Percentiles rank a stretch among this genome's conserved stretches.
These are phyloP conservation scores for Anguilla megastoma DNA, from an alignment of 2,797 vertebrate genomes.

Conservation along the genomic window DNA sequence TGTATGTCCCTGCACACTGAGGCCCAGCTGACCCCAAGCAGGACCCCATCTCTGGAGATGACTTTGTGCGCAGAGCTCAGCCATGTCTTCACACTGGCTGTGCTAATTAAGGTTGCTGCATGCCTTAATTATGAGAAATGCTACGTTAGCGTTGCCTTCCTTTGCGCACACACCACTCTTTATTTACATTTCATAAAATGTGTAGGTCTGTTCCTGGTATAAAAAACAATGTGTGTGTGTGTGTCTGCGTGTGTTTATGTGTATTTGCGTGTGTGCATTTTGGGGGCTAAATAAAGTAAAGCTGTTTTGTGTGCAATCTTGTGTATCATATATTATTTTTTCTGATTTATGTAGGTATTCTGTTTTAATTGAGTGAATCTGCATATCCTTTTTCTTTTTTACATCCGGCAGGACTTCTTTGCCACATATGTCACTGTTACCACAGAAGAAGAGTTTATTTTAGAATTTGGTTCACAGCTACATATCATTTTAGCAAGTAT, in stretches of 20 bases:
- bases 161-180: constrained; percentile 50
- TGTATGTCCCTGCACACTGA: background rate
- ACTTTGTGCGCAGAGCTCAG: background rate
- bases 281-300: constrained; percentile 38
- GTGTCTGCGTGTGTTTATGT: background rate
- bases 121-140: constrained; percentile 47
- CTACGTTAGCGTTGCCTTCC: constrained; percentile 54
- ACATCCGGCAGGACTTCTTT: background rate
- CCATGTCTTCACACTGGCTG: background rate
- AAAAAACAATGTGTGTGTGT: background rate
- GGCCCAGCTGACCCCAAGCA: background rate
- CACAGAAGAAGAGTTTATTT: background rate
- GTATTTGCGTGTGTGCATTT: background rate
- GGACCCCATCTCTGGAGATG: constrained; percentile 44
- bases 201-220: constrained; percentile 59
- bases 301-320: constrained; percentile 49
- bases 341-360: constrained; percentile 48
- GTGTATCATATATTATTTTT: constrained; percentile 41
- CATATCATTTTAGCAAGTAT: background rate
- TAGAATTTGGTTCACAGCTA: background rate
- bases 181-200: constrained; percentile 63
- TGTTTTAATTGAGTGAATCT: constrained; percentile 48
- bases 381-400: constrained; percentile 45
- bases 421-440: background rate
- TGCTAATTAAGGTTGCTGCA: constrained; percentile 47